Base-by-base conservation (phyloP, 2,797 vertebrate species). In the Rhinella marina region DNA sequence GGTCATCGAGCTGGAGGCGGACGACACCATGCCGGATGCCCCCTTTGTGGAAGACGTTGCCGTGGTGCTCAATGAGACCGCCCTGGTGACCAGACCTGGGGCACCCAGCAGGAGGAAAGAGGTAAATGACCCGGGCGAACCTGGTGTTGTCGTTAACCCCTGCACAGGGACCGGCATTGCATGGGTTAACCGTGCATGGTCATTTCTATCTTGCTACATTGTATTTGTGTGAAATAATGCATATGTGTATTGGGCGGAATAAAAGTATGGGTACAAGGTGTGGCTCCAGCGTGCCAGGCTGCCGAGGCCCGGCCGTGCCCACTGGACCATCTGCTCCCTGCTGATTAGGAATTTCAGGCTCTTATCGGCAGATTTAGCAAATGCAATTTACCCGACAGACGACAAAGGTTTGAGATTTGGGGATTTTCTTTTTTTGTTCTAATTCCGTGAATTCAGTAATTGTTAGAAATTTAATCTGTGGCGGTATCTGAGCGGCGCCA, bases 21-120 rank as follows among this genome's bases (percentile, higher is more conserved):
- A 99, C 85, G 96, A 98, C 93, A 92, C 94, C 91, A 93, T 98
- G 41, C 98, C 98, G 84, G 97, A 98, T 94, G 97, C 97, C 91
- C 96, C 97, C 94, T 99, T 99, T 91, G 98, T 99, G 94, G 98
- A 99, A 94, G 98, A 99, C 88, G 94, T 94, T 90, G 97, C 97
- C 14, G 97, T 99, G 91, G 97, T 98, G 81, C 98, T 97, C 90
- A 97, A 97, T 54, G 97, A 97, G 93, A 98, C 98, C 21, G 98
- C 97, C 88, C 96, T 99, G 81, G 91, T 99, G 90, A 97, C 96
- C 91, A 95, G 97, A 92, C 97, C 97, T 62, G 98, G 97, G 85
- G 97, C 96, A 17, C 94, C 95, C 90, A 97, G 96, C 95, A 93
- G 97, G 90, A 95, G 97, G 91, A 94, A 93, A 93, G 98, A 98